Base-by-base conservation (phyloP, 2,888 invertebrate genomes). In the Syrphus vitripennis region DNA sequence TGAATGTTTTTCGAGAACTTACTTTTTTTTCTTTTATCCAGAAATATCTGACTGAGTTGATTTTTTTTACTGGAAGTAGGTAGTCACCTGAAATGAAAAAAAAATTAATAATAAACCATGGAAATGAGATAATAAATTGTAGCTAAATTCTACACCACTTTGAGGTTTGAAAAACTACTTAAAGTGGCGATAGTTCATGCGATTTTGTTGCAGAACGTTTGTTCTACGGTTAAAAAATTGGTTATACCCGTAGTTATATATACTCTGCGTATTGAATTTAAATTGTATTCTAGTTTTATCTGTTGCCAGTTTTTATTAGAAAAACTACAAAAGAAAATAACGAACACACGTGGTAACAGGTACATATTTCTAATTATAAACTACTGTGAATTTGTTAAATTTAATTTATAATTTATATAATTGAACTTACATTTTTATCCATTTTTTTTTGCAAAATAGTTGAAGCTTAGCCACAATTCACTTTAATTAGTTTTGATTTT, bases 121-220 rank as follows among this genome's bases (percentile, higher is more conserved):
- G n/a, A 24, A 65, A 31, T 0, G 6, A 42, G 16, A 9, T 10
- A 6, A 10, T 0, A 4, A 16, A 19, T 14, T 89, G 83, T 89
- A 63, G 83, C 88, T 84, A 72, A n/a, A 79, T 63, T 65, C 29
- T 65, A 83, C 69, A 83, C 71, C 88, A 88, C 86, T 78, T 77
- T 67, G 70, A 65, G 76, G 53, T 19, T 45, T 12, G 12, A 67
- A 55, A 59, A 37, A 12, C 57, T 37, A 78, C 75, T 40, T n/a
- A n/a, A 87, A 79, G 48, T 78, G 75, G 82, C 42, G 65, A 86
- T 87, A 86, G 70, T 57, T 63, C 48, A 78, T 87, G 87, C 88
- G 37, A 31, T 78, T 83, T 53, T 89, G 19, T 88, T 31, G 79
- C 89, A 89, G 87, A 88, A 42, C 74, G 87, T 88, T 88, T 88